Percentiles rank a stretch among this genome's conserved stretches.
These are phyloP conservation scores for Gymnopithys bicolor DNA, from an alignment of 2,797 vertebrate species.

Conservation along the genomic window DNA sequence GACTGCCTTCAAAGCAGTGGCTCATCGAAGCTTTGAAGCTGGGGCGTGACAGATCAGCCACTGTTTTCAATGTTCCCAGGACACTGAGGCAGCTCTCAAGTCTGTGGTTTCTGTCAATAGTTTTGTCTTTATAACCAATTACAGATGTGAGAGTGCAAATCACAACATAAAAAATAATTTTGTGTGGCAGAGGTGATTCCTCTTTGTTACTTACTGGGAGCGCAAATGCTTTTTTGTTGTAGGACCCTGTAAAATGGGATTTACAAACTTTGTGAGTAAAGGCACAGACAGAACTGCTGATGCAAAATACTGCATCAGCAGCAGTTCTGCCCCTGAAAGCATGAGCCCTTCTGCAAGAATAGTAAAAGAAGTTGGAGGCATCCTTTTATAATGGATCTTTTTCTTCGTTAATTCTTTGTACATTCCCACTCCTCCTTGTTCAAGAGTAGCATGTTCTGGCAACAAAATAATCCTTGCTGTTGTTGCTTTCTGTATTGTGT, in stretches of 20 bases:
- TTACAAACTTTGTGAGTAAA: not conserved
- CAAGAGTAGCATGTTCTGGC: not conserved
- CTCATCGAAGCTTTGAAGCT: not conserved
- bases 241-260: not conserved
- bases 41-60: not conserved
- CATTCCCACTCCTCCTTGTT: not conserved
- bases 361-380: not conserved
- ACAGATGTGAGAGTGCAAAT: not conserved
- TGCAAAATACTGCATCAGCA: constrained; percentile 1
- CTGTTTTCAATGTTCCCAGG: not conserved
- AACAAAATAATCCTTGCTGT: not conserved
- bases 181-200: not conserved
- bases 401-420: not conserved
- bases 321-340: not conserved
- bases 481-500: not conserved
- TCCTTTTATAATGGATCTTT: not conserved
- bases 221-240: constrained; percentile 5
- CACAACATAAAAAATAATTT: not conserved
- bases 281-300: not conserved
- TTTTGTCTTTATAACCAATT: not conserved
- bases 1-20: constrained; percentile 32
- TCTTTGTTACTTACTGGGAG: constrained; percentile 5
- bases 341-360: not conserved
- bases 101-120: not conserved
- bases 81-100: not conserved